phyloP scores from a whole-genome alignment of 2,113 vertebrate genomes.

The Otis tarda region DNA sequence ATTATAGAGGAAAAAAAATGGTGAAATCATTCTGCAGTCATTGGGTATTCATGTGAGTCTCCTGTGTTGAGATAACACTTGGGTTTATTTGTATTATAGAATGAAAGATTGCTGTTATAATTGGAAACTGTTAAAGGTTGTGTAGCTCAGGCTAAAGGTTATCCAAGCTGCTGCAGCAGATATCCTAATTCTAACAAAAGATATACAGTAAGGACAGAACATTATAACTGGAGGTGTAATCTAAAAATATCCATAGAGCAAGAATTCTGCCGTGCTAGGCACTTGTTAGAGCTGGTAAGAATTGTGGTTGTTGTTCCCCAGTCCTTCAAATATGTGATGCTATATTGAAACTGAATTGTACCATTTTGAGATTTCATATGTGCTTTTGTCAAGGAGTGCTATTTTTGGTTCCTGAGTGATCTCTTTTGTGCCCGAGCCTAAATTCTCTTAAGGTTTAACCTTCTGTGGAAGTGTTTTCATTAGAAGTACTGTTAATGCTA shows the following conservation, averaged over 20 bases:
- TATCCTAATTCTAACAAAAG: constrained; percentile 62
- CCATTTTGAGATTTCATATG: background rate
- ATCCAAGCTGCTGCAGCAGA: constrained; percentile 55
- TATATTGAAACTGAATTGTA: background rate
- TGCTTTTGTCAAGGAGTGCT: background rate
- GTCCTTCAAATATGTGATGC: background rate
- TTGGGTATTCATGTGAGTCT: constrained; percentile 52
- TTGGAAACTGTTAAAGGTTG: constrained; percentile 66
- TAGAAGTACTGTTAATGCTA: background rate
- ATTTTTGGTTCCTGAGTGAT: background rate
- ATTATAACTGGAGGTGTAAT: background rate
- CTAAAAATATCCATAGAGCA: constrained; percentile 44
- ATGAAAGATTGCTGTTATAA: constrained; percentile 68
- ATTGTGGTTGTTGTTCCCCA: background rate
- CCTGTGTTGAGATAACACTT: constrained; percentile 67
- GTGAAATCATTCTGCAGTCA: constrained; percentile 59
- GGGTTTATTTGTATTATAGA: constrained; percentile 66
- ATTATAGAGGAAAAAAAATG: constrained; percentile 44
- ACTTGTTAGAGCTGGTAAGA: constrained; percentile 36
- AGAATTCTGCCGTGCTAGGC: constrained; percentile 23
- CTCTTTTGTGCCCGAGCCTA: background rate
- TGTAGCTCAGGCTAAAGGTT: constrained; percentile 63
- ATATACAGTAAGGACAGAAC: constrained; percentile 33
- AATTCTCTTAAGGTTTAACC: background rate
- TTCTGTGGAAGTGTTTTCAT: background rate